A percentile compares a stretch with the other conserved stretches of the same genome.
phyloP scores from a whole-genome alignment of 2,797 vertebrate species.

The Naso thynnoides region DNA sequence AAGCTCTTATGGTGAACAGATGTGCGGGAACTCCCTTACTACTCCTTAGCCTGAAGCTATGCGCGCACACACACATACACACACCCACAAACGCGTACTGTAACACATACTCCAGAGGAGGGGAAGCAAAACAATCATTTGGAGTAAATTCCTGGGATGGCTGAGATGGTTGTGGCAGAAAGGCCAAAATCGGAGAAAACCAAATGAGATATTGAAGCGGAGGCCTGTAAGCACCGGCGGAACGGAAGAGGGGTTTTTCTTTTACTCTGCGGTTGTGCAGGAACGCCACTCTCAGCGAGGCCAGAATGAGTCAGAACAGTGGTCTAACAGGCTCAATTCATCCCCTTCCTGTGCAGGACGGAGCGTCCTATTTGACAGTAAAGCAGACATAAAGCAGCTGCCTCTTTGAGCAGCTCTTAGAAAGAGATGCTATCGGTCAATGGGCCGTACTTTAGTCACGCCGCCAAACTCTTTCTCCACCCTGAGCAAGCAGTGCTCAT shows the following conservation, averaged over 20 bases:
- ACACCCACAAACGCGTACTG: conserved; percentile 37
- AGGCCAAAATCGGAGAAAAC: conserved; percentile 58
- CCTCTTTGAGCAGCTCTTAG: conserved; percentile 68
- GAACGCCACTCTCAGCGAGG: conserved; percentile 55
- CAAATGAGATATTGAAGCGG: conserved; percentile 51
- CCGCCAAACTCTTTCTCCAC: conserved; percentile 59
- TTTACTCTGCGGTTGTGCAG: conserved; percentile 46
- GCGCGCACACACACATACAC: conserved; percentile 36
- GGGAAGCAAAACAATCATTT: conserved; percentile 84
- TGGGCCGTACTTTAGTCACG: conserved; percentile 64
- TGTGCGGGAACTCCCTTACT: conserved; percentile 85
- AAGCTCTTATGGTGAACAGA: conserved; percentile 88
- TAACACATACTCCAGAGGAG: conserved; percentile 59
- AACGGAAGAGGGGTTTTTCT: conserved; percentile 29
- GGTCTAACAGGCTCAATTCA: conserved; percentile 67
- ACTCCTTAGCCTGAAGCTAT: conserved; percentile 78
- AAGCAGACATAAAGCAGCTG: conserved; percentile 78
- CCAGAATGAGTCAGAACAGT: conserved; percentile 52
- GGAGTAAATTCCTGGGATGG: conserved; percentile 84
- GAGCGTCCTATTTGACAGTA: conserved; percentile 63
- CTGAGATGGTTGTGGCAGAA: conserved; percentile 77
- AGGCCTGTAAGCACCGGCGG: conserved; percentile 65
- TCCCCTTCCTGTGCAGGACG: conserved; percentile 54
- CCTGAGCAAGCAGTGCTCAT: conserved; percentile 52
- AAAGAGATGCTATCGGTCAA: conserved; percentile 77